Evolutionary conservation across 1,140 invertebrate genomes (phyloP).

Genomic region (Diorhabda elongata): DNA sequence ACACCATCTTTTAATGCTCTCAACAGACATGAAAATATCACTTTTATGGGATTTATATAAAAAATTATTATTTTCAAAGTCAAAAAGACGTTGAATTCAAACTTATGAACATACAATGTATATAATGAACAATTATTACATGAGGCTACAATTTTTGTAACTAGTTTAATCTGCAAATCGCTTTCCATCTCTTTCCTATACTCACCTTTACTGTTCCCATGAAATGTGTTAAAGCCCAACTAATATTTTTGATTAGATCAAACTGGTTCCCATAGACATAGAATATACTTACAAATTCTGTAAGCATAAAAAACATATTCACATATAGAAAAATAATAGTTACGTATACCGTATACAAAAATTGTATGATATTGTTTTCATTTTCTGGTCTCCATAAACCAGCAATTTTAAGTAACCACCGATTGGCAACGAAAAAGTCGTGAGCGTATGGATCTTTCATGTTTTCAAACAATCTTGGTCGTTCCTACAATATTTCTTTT

Average conservation of each 20-base stretch:
- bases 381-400: conserved; percentile 36
- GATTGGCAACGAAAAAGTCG: conserved; percentile 36
- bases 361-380: conserved; percentile 23
- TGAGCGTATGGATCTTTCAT: conserved; percentile 29
- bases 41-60: too few relatives aligned
- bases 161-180: too few relatives aligned
- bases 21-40: too few relatives aligned
- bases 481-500: neutral
- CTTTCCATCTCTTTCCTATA: neutral
- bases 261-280: conserved; percentile 33
- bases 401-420: conserved; percentile 36
- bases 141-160: too few relatives aligned
- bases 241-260: conserved; percentile 40
- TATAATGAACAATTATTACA: too few relatives aligned
- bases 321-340: conserved; percentile 36
- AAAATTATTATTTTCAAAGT: too few relatives aligned
- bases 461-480: neutral
- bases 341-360: conserved; percentile 32
- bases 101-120: too few relatives aligned
- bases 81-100: too few relatives aligned
- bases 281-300: conserved; percentile 36
- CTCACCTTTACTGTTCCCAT: conserved; percentile 38
- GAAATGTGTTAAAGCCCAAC: conserved; percentile 37
- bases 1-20: too few relatives aligned
- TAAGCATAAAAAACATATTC: conserved; percentile 37